These are phyloP conservation scores for Zygaena filipendulae DNA, from an alignment of 2,888 invertebrate genomes.

Conservation along the genomic window DNA sequence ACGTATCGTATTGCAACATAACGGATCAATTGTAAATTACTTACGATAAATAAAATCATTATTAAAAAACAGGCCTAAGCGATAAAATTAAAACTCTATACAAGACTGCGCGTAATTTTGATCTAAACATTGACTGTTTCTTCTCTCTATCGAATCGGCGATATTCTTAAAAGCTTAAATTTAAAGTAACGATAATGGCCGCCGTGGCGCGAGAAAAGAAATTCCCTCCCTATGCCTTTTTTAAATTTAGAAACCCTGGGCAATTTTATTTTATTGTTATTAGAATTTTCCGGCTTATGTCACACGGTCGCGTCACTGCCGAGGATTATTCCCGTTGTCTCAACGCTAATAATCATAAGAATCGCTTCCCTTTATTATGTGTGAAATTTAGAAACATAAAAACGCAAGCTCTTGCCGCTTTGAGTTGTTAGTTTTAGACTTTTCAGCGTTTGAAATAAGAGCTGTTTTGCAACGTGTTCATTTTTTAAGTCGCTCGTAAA, in stretches of 20 bases:
- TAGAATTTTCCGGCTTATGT: conserved; percentile 68
- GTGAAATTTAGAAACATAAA: conserved; percentile 63
- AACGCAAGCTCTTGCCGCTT: no score
- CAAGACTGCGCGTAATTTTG: no score
- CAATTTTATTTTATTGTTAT: conserved; percentile 70
- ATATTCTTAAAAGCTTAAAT: conserved; percentile 46
- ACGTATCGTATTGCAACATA: no score
- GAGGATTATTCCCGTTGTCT: conserved; percentile 65
- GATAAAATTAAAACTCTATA: no score
- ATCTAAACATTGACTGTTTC: conserved; percentile 26
- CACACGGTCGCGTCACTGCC: conserved; percentile 55
- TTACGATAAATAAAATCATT: no score
- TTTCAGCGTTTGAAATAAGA: conserved; percentile 26
- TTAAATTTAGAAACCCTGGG: conserved; percentile 64
- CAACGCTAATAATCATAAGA: conserved; percentile 67
- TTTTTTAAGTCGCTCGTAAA: conserved; percentile 32
- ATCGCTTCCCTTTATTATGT: conserved; percentile 66
- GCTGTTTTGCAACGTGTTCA: conserved; percentile 26
- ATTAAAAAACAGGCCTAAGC: no score
- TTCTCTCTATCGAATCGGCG: conserved; percentile 25
- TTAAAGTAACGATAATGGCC: conserved; percentile 62
- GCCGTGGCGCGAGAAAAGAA: conserved; percentile 58
- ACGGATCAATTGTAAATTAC: no score
- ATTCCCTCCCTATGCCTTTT: conserved; percentile 57
- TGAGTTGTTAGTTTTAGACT: no score